These are phyloP conservation scores for Nasalis larvatus DNA, from an alignment of 2,113 vertebrate species.

Conservation along the genomic window DNA sequence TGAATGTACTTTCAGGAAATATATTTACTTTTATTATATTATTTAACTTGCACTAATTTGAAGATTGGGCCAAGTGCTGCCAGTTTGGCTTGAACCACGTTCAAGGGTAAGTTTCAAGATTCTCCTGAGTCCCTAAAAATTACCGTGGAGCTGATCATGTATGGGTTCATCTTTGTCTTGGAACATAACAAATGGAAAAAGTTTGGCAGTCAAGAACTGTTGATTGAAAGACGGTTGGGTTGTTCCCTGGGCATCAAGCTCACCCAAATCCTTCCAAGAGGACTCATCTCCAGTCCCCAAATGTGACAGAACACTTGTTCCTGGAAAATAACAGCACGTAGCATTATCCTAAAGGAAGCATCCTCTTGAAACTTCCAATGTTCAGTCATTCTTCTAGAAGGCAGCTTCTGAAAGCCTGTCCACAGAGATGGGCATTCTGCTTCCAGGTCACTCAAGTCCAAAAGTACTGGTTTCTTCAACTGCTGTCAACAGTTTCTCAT, in stretches of 20 bases:
- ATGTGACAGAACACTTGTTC: constrained; percentile 11
- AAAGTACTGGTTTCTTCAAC: constrained; percentile 99
- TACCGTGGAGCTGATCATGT: constrained; percentile 55
- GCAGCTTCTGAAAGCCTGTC: constrained; percentile 62
- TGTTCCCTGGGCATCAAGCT: constrained; percentile 73
- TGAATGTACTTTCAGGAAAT: constrained; percentile 77
- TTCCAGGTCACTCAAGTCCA: constrained; percentile 92
- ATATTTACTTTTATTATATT: constrained; percentile 56
- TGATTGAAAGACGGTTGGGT: constrained; percentile 76
- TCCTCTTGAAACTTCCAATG: constrained; percentile 53
- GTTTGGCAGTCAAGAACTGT: constrained; percentile 60
- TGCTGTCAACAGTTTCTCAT: constrained; percentile 97
- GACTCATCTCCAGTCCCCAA: constrained; percentile 62
- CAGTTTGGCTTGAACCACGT: constrained; percentile 67
- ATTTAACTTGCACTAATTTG: constrained; percentile 72
- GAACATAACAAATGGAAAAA: constrained; percentile 67
- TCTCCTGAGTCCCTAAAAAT: constrained; percentile 64
- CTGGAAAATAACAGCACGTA: constrained; percentile 52
- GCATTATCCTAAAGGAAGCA: constrained; percentile 58
- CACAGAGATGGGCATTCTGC: constrained; percentile 56
- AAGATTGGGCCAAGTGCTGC: constrained; percentile 73
- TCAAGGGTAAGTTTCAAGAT: constrained; percentile 57
- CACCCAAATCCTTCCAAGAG: constrained; percentile 66
- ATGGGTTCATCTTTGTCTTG: constrained; percentile 65
- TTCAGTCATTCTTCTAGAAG: constrained; percentile 69